A percentile compares a stretch with the other conserved stretches of the same genome.
These are phyloP conservation scores for Pogonomyrmex barbatus DNA, from an alignment of 1,140 invertebrate species.

Conservation along the genomic window DNA sequence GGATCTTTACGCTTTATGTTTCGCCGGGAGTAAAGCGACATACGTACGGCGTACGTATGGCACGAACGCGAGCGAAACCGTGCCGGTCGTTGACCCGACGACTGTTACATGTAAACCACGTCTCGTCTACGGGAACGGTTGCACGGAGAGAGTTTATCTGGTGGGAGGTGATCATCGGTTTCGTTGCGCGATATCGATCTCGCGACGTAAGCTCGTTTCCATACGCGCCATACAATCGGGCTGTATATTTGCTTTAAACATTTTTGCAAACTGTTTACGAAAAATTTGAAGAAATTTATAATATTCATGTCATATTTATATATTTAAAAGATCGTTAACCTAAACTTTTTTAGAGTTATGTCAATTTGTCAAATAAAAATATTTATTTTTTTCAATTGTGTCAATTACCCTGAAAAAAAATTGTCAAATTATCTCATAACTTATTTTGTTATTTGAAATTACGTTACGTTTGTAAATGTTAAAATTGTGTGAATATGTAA, in stretches of 20 bases:
- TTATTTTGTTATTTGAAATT: not conserved
- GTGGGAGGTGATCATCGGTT: conserved; percentile 52
- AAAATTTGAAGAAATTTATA: not conserved
- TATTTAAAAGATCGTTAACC: not conserved
- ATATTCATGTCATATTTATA: not conserved
- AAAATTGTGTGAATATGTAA: not conserved
- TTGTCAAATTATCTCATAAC: not conserved
- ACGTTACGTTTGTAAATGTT: not conserved
- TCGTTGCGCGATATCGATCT: conserved; percentile 60
- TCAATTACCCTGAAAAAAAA: not conserved
- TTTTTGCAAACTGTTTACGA: not conserved
- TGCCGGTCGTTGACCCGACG: conserved; percentile 66
- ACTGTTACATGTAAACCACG: conserved; percentile 46
- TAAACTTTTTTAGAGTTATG: not conserved
- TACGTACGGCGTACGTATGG: conserved; percentile 12
- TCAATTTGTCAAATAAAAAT: not conserved
- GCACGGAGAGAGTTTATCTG: conserved; percentile 59
- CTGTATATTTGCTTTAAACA: not conserved
- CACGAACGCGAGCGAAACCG: conserved; percentile 60
- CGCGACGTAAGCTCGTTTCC: conserved; percentile 32
- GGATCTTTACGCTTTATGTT: conserved; percentile 56
- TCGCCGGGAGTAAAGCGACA: conserved; percentile 59
- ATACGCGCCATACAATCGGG: not conserved
- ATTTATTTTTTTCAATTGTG: not conserved
- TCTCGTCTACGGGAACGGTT: conserved; percentile 34